Evolutionary conservation across 2,888 invertebrate genomes (phyloP), one percentile per base, ranked within the genome.

Genomic region (Stenurella melanura): DNA sequence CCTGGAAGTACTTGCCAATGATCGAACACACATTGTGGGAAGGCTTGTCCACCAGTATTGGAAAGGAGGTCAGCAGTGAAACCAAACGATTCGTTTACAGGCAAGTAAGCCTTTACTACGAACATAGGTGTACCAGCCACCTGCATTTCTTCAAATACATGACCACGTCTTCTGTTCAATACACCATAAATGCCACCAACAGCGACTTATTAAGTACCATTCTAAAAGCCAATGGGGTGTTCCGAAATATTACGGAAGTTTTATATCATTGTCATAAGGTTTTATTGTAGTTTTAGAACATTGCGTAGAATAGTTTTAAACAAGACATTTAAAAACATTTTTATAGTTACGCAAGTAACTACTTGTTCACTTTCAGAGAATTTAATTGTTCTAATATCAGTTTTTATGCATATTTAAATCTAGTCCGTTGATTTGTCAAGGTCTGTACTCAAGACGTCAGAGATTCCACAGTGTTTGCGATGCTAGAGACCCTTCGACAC

Each of bases 1-100:
- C 99, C 99, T 80, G 97, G 97, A 89, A 99, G 93, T 79, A 98
- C 91, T 91, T 99, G 97, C 99, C 99, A 99, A 91, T 99, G 99
- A 91, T 99, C 99, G 91, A 99, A 99, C 89, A 99, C 99, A 91
- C 98, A 99, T 92, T 99, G 99, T 88, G 99, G 99, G 96, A 99
- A 99, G 85, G 99, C 99, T 91, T 99, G 98, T 58, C 99, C 99
- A 83, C 98, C 98, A 78, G 99, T 99, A 91, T 98, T 96, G 88
- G 95, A 95, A 87, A 99, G 96, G 86, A 99, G 93, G 92, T 99
- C 98, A 86, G 98, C 98, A 74, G 99, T 99, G 93, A 99, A 99
- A 89, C 98, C 99, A 91, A 99, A 99, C 78, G 99, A 99, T 91
- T 99, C 99, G 91, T 99, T 99, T 90, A 99, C 99, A 85, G 99